Conservation (phyloP, 2,888 invertebrate species). For the Sinodicranocentrus sp. region DNA sequence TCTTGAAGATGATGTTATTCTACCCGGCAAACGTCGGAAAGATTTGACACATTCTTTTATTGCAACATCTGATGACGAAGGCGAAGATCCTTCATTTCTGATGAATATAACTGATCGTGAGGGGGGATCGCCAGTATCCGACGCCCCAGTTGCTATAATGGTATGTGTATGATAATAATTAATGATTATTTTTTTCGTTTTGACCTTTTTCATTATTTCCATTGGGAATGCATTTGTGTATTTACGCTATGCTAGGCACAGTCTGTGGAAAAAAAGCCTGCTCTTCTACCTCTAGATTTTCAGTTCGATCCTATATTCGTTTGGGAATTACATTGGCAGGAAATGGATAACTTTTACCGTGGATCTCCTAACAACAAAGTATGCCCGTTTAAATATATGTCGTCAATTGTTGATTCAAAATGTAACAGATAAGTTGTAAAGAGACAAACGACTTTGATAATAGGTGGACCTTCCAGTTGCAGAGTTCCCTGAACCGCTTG, state of each 20-base stretch:
- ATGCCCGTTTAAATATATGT: no score
- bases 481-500: no score
- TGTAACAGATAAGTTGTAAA: no score
- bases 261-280: neutral
- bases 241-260: neutral
- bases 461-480: slow-evolving; percentile 2
- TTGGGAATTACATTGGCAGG: slow-evolving; percentile 42
- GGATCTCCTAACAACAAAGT: slow-evolving; percentile 6
- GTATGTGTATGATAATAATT: no score
- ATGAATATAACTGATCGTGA: no score
- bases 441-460: no score
- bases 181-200: no score
- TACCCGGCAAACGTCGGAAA: slow-evolving; percentile 46
- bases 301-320: slow-evolving; percentile 40
- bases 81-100: neutral
- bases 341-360: slow-evolving; percentile 29
- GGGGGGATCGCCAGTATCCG: no score
- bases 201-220: no score
- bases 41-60: neutral
- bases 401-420: no score
- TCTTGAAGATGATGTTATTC: neutral
- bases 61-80: neutral
- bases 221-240: no score
- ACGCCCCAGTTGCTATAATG: no score
- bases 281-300: slow-evolving; percentile 3